Evolutionary conservation across 2,888 invertebrate genomes (phyloP), one percentile per base, ranked within the genome.

Genomic region (Andrena bucephala): DNA sequence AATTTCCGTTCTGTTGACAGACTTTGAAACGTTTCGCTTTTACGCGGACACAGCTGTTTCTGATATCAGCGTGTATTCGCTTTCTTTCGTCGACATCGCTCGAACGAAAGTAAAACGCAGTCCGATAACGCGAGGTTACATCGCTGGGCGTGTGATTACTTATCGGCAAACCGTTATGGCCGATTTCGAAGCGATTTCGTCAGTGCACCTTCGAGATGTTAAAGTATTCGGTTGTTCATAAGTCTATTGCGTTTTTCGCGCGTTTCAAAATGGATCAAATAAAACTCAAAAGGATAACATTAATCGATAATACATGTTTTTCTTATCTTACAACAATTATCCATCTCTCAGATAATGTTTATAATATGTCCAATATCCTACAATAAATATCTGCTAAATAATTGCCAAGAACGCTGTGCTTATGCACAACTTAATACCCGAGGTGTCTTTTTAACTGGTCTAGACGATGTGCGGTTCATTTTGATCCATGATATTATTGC

Each of bases 71-170:
- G 33, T 31, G 27, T 36, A 27, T 0, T 20, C 60, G 31, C 63
- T 72, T 63, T 52, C 72, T 72, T 72, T 27, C 63, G 20, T 27
- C 24, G 52, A 16, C 33, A 73, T 73, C 29, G 31, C 57, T 42
- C 29, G 8, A 29, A 60, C 31, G 71, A 71, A 63, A 71, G 71
- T 52, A 63, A 36, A 62, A 24, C 20, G 29, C 20, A 31, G 8
- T 1, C 7, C n/a, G 70, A 70, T 60, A 60, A 70, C 24, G 36
- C 7, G 33, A 29, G 36, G 36, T 6, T 48, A 2, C 54, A 54
- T 20, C 6, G 29, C 24, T 10, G 8, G 42, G 3, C 24, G 33
- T 5, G 31, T 54, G 63, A 31, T 20, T 52, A 13, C 13, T 63
- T 65, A 65, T 65, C 63, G 13, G n/a, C 24, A 16, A 50, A 10